Conservation (phyloP, 2,797 vertebrate species). For the Odontamblyopus lacepedii region DNA sequence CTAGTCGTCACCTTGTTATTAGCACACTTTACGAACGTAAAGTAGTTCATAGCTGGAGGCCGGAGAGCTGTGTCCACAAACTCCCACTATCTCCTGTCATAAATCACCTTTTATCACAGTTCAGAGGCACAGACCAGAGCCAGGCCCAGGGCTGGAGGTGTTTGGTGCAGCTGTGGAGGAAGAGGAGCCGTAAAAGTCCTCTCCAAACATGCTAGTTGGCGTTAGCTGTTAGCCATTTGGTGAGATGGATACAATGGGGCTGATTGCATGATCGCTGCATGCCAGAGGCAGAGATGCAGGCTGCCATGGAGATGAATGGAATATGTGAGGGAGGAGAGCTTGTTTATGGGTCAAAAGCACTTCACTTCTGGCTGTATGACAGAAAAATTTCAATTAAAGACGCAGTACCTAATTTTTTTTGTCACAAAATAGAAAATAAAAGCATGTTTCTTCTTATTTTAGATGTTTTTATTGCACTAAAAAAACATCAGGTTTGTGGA, state of each 20-base stretch:
- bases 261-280: conserved; percentile 42
- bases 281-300: conserved; percentile 20
- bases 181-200: conserved; percentile 56
- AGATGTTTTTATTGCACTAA: too few species aligned
- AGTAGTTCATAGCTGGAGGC: conserved; percentile 26
- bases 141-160: conserved; percentile 37
- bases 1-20: not conserved
- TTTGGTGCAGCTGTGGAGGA: conserved; percentile 60
- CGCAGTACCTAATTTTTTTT: too few species aligned
- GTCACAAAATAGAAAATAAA: too few species aligned
- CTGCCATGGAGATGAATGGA: conserved; percentile 20
- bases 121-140: conserved; percentile 38
- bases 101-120: conserved; percentile 61
- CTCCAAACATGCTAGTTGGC: conserved; percentile 43
- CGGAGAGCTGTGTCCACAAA: conserved; percentile 60
- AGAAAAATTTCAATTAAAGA: not conserved
- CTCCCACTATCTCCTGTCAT: conserved; percentile 45
- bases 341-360: not conserved
- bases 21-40: not conserved
- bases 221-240: conserved; percentile 23
- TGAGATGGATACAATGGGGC: conserved; percentile 20
- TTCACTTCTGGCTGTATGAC: not conserved
- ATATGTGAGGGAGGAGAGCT: not conserved
- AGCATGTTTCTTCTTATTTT: too few species aligned
- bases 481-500: too few species aligned